Conservation (phyloP, 2,113 vertebrate species). For the Toxotes chatareus region DNA sequence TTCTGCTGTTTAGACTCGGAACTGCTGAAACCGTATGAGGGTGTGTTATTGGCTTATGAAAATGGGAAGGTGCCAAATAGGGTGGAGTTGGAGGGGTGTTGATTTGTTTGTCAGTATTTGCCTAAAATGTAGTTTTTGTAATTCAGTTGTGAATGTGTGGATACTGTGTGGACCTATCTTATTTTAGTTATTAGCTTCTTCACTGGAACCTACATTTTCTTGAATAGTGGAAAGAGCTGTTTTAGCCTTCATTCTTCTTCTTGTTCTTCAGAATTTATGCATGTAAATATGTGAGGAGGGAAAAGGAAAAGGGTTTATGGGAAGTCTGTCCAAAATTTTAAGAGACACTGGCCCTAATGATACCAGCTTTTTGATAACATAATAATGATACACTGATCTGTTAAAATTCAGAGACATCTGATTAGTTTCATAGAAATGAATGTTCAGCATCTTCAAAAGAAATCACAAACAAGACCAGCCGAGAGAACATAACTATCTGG, state of each 20-base stretch:
- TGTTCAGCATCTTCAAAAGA: constrained; percentile 7
- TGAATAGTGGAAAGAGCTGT: background rate
- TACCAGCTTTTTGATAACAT: background rate
- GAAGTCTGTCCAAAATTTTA: background rate
- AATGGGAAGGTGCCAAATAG: no score
- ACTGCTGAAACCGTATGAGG: no score
- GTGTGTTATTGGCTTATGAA: no score
- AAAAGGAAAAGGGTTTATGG: background rate
- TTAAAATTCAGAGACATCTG: constrained; percentile 17
- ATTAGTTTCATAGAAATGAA: constrained; percentile 26
- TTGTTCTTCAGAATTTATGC: background rate
- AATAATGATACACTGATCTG: background rate
- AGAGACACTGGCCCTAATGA: background rate
- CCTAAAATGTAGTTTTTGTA: no score
- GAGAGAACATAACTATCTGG: constrained; percentile 2
- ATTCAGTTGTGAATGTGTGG: no score
- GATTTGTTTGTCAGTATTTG: no score
- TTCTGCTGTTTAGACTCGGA: no score
- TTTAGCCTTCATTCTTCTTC: background rate
- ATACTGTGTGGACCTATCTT: background rate
- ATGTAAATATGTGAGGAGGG: background rate
- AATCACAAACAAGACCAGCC: constrained; percentile 9
- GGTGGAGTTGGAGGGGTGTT: no score
- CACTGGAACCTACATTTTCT: background rate
- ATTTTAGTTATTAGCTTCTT: background rate